A percentile compares a stretch with the other conserved stretches of the same genome.
Conservation (phyloP, 2,113 vertebrate genomes). For the Rafetus swinhoei region DNA sequence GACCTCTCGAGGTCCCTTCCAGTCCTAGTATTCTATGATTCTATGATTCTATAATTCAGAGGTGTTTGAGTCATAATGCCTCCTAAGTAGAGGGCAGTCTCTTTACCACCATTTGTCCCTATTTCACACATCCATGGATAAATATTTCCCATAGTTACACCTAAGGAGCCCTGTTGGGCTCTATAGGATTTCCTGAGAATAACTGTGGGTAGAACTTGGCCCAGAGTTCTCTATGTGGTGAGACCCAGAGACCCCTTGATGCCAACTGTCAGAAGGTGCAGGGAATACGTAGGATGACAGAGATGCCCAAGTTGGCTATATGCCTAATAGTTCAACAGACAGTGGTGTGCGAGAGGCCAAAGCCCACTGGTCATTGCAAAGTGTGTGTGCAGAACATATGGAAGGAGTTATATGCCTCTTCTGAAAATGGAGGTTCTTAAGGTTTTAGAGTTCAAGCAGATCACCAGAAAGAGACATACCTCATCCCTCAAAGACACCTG, state of each 20-base stretch:
- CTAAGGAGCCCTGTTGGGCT: not conserved
- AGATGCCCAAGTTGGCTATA: not conserved
- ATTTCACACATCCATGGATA: not conserved
- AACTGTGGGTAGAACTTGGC: not conserved
- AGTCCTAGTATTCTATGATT: no score
- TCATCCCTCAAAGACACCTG: not conserved
- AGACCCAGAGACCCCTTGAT: not conserved
- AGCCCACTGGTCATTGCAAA: not conserved
- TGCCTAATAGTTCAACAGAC: not conserved
- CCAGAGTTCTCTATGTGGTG: not conserved
- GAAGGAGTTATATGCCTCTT: not conserved
- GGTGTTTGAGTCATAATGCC: accelerated
- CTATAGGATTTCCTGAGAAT: not conserved
- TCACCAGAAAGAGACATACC: not conserved
- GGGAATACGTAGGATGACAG: not conserved
- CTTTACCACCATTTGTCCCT: not conserved
- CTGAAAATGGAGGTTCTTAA: not conserved
- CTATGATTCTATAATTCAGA: accelerated
- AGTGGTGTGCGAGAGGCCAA: not conserved
- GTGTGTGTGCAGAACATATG: not conserved
- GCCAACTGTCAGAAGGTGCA: not conserved
- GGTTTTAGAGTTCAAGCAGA: not conserved
- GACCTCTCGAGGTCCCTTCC: no score
- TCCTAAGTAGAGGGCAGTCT: not conserved
- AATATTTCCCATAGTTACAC: not conserved